Evolutionary conservation across 2,888 invertebrate species (phyloP), one percentile per base, ranked within the genome.

Genomic region (Cheilosia vernalis): DNA sequence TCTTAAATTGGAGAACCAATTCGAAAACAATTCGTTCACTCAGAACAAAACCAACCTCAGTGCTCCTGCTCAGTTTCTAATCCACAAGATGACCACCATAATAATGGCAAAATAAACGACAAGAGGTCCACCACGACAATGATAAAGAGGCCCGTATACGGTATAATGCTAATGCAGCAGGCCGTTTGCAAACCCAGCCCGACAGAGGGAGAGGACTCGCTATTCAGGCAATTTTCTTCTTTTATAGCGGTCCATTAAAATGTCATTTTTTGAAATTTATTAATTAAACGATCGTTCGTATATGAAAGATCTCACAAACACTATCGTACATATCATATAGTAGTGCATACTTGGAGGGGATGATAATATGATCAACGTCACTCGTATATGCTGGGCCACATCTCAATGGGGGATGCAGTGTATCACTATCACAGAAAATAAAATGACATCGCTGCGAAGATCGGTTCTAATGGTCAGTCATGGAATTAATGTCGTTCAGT

Each of bases 361-460:
- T 85, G 70, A 40, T 63, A 73, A 30, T 30, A 30, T 60, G 58
- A 67, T 70, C 80, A 76, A 2, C 9, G 17, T 17, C 17, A 17
- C 30, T 30, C 30, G 63, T 69, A 70, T 63, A 76, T 66, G 42
- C 13, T 37, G 13, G 64, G 64, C 58, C 72, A 63, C 33, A 61
- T n/a, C 60, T 55, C 55, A 17, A 76, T 81, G 76, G 66, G 85
- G 85, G 76, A 79, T 84, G 80, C 63, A 56, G 51, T 70, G 69
- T 76, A 49, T 74, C 70, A 40, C 58, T 80, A 74, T 72, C 60
- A 76, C 60, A 76, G 81, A 90, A 90, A 90, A 91, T 90, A 89
- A 90, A 91, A 91, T 90, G 90, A 91, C 92, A 90, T 89, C 87
- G 90, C 89, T 89, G 90, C 90, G 88, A 90, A 88, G 91, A 90